Conservation (phyloP, 2,797 vertebrate species). For the Eidolon dupreanum region DNA sequence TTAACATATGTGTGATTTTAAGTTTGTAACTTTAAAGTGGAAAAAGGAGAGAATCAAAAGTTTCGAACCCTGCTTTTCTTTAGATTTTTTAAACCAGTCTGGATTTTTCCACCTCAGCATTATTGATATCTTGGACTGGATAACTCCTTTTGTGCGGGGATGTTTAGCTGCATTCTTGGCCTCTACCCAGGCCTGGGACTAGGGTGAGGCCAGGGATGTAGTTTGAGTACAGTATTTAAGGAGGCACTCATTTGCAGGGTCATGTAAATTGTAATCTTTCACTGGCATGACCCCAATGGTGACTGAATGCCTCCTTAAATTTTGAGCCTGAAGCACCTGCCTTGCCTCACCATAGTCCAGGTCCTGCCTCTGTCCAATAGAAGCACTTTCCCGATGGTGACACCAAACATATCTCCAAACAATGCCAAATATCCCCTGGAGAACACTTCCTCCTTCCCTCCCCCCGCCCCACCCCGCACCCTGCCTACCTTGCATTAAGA, state of each 20-base stretch:
- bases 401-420: not conserved
- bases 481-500: not conserved
- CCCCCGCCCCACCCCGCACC: rapidly evolving
- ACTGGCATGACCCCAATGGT: not conserved
- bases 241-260: not conserved
- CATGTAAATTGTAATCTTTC: not conserved
- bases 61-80: not conserved
- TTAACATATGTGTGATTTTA: not conserved
- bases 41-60: not conserved
- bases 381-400: not conserved
- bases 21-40: not conserved
- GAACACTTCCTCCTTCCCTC: rapidly evolving
- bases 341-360: not conserved
- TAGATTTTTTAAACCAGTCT: not conserved
- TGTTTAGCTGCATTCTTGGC: not conserved
- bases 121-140: not conserved
- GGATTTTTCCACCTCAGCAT: not conserved
- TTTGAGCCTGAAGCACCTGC: not conserved
- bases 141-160: not conserved
- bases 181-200: not conserved
- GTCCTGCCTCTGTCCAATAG: not conserved
- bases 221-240: not conserved
- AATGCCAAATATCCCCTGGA: not conserved
- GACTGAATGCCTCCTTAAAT: not conserved
- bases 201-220: not conserved